Conservation (phyloP, 2,113 vertebrate genomes). For the Carlito syrichta region DNA sequence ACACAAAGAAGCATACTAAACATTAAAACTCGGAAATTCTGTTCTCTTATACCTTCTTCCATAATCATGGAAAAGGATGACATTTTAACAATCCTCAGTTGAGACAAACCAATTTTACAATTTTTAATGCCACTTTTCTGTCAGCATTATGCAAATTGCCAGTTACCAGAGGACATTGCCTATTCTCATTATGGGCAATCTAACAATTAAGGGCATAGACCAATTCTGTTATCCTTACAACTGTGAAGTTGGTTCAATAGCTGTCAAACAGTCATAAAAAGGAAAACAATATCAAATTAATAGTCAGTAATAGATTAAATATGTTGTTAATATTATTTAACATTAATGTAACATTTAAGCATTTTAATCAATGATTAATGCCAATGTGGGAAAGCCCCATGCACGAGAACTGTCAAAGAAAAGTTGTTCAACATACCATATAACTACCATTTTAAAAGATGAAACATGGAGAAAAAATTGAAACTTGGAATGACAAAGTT, state of each 20-base stretch:
- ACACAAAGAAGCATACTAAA: not conserved
- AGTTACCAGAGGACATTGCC: rapidly evolving
- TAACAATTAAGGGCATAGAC: rapidly evolving
- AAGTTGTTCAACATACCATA: not conserved
- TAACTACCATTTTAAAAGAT: not conserved
- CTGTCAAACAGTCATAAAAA: not conserved
- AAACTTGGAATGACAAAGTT: too few relatives aligned
- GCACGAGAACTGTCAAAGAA: not conserved
- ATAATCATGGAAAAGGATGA: not conserved
- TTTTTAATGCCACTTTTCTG: rapidly evolving
- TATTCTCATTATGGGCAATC: rapidly evolving
- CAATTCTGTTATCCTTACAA: rapidly evolving
- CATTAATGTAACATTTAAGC: not conserved
- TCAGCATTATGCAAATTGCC: not conserved
- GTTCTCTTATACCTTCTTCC: not conserved
- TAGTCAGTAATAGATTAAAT: not conserved
- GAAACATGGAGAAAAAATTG: not conserved
- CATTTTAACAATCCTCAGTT: rapidly evolving
- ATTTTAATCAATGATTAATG: not conserved
- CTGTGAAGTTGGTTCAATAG: not conserved
- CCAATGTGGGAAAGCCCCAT: rapidly evolving
- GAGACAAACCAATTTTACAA: rapidly evolving
- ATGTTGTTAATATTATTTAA: not conserved
- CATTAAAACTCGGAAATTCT: not conserved
- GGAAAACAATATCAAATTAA: too few relatives aligned